Base-by-base conservation (phyloP, 1,140 invertebrate genomes). In the Calliphora vicina region DNA sequence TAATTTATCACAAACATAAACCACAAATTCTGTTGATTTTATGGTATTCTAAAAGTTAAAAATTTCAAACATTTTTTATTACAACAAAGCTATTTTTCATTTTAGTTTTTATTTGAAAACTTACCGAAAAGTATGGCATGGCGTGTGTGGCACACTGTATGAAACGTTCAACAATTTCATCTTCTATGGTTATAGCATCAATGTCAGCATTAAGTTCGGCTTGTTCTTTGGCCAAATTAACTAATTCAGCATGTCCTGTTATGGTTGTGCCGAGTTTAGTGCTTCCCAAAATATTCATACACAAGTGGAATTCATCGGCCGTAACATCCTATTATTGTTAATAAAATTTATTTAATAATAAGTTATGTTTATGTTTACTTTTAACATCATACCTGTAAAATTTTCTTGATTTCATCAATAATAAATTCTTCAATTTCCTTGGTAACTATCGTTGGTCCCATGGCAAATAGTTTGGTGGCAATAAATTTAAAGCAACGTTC, bases 401-500 rank as follows among this genome's bases (percentile, higher is more conserved):
- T 94, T 93, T 98, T 97, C 89, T 97, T 98, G 85, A 95, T 95
- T 90, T 98, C 96, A 72, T 93, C 91, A 82, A 98, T 94, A 73
- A 99, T 93, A 83, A 95, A 93, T 87, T 97, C 97, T 91, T 99
- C 97, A 78, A 95, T 93, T 88, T 98, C 97, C 89, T 96, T 96
- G 20, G 94, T 96, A 50, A 97, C 93, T 15, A 97, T 90, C 86
- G 96, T 95, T 80, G 94, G 93, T 15, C 95, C 95, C 84, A 97
- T 91, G 78, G 94, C 93, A 91, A 96, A 96, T 0, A 98, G 90
- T 91, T 98, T 98, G 1, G 93, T 93, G 20, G 94, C 93, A 84
- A 99, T 91, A 91, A 98, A 99, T 88, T 97, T 96, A 43, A 99
- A 95, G 87, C 95, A 96, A 87, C 96, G 94, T 86, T 98, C 97